These are phyloP conservation scores for Solea solea DNA, from an alignment of 2,113 vertebrate genomes.

Conservation along the genomic window DNA sequence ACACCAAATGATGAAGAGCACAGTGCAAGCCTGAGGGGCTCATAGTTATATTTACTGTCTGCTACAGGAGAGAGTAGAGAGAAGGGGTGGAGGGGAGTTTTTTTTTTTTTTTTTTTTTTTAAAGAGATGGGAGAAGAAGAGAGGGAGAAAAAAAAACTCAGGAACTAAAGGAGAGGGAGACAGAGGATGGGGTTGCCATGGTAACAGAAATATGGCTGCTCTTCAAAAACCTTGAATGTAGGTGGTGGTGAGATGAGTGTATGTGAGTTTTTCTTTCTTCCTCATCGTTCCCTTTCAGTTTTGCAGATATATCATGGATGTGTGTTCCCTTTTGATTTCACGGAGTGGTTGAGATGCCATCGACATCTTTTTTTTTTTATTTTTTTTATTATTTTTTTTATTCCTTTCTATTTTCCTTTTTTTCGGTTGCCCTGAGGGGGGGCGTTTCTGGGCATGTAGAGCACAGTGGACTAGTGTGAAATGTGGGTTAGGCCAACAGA, in stretches of 20 bases:
- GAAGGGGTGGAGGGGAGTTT: constrained; percentile 44
- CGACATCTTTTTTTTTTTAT: constrained; percentile 8
- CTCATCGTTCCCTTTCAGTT: constrained; percentile 62
- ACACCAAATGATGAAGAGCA: constrained; percentile 60
- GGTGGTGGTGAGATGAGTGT: constrained; percentile 76
- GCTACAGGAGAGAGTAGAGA: constrained; percentile 60
- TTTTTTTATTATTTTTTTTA: not conserved
- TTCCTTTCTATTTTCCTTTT: not conserved
- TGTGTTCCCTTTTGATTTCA: constrained; percentile 49
- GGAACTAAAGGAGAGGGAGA: constrained; percentile 70
- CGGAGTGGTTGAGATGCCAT: constrained; percentile 35
- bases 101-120: not conserved
- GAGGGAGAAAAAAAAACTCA: constrained; percentile 26
- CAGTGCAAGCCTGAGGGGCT: constrained; percentile 62
- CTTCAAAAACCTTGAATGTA: constrained; percentile 83
- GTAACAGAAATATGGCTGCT: constrained; percentile 80
- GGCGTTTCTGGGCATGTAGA: constrained; percentile 46
- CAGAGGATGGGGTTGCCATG: constrained; percentile 76
- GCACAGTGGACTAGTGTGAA: constrained; percentile 33
- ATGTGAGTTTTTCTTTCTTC: not conserved
- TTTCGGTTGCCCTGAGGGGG: constrained; percentile 33
- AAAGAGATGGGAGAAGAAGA: constrained; percentile 17
- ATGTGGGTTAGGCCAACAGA: constrained; percentile 51
- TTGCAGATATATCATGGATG: constrained; percentile 65
- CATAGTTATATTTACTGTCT: constrained; percentile 72